Base-by-base conservation (phyloP, 2,888 invertebrate genomes). In the Drosophila nigricruria region DNA sequence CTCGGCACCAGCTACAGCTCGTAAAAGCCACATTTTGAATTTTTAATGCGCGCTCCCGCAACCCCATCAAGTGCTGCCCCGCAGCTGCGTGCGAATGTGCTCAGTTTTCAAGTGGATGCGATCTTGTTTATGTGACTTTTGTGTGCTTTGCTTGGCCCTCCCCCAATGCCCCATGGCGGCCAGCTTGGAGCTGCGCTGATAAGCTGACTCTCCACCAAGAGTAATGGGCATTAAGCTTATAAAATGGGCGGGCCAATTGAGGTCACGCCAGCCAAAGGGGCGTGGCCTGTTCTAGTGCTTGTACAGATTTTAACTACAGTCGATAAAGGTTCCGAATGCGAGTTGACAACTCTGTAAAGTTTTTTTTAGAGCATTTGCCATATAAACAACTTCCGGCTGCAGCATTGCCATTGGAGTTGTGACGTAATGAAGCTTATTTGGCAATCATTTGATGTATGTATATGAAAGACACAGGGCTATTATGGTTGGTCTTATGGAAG, bases 51-150 rank as follows among this genome's bases (percentile, higher is more conserved):
- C 6, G 23, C n/a, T 18, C 53, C 38, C 38, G 27, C 36, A 57
- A 30, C 36, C 47, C 47, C 47, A 16, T 36, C 18, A 27, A 12
- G n/a, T 27, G 25, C 18, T 50, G 25, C 23, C 61, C 58, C 34
- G 23, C 43, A 74, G 50, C 74, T 68, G 57, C 69, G 70, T 32
- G 32, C 25, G 67, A 83, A 79, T 83, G 77, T 73, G 69, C 66
- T 65, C 82, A 80, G 70, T 69, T 75, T 82, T 76, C 83, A 86
- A 86, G 78, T 86, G 81, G 71, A 75, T 73, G 85, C 79, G 82
- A 86, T 86, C 86, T 88, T 88, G 88, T 86, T 86, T 86, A 88
- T 88, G 82, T 50, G 73, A 78, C 50, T 77, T 80, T 81, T 67
- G 70, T 77, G 61, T 70, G 64, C 58, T 67, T 8, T n/a, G n/a